Evolutionary conservation across 2,888 invertebrate genomes (phyloP).

Genomic region (Stictocephala bisonia): DNA sequence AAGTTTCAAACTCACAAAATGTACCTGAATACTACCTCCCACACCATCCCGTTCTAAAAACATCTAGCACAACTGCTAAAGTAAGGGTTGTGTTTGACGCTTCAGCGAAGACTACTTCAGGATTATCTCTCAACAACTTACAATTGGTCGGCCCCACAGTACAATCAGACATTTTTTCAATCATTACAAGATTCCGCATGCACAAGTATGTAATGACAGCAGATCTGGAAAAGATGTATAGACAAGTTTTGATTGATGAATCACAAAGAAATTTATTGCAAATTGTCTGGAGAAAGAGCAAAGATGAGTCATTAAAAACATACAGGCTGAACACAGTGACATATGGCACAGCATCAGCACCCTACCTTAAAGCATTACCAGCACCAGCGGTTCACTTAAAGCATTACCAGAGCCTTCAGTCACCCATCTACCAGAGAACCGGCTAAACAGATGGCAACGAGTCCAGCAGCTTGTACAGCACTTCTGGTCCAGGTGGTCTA

Average conservation of each 20-base stretch:
- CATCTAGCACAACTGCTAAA: constrained; percentile 20
- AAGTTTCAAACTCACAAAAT: background rate
- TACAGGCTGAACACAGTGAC: too few species aligned
- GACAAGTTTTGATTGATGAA: background rate
- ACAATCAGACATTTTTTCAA: constrained; percentile 3
- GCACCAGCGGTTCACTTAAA: constrained; percentile 57
- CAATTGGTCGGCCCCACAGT: constrained; percentile 7
- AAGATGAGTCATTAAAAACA: too few species aligned
- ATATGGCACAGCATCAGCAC: too few species aligned
- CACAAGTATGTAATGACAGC: constrained; percentile 9
- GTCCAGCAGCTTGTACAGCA: constrained; percentile 49
- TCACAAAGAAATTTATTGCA: constrained; percentile 43
- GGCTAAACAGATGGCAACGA: constrained; percentile 50
- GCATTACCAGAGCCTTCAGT: constrained; percentile 52
- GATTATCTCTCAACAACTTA: background rate
- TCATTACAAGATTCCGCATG: background rate
- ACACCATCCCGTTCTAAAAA: constrained; percentile 5
- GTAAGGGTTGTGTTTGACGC: constrained; percentile 34
- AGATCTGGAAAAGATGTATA: too few species aligned
- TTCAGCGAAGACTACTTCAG: constrained; percentile 4
- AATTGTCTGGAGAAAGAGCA: constrained; percentile 60
- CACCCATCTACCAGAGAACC: constrained; percentile 34
- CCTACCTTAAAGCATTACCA: too few species aligned
- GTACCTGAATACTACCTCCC: background rate
- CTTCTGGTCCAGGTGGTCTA: constrained; percentile 56